Evolutionary conservation across 30 jellyfish, hydroid and myxozoan species (phyloP).

Genomic region (Hydractinia symbiolongicarpus): DNA sequence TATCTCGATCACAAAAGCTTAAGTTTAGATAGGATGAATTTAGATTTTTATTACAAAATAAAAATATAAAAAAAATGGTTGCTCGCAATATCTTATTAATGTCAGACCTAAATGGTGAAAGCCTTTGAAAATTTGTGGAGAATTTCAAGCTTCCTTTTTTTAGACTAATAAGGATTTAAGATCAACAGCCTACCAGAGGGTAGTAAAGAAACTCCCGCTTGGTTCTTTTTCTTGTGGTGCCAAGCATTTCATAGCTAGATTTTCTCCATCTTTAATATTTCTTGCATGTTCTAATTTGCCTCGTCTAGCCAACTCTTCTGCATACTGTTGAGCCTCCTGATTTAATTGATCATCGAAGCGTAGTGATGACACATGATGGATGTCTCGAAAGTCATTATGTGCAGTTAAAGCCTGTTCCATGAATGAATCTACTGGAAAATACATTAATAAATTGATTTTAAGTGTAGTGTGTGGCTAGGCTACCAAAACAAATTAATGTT

Average conservation of each 20-base stretch:
- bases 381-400: constrained; percentile 67
- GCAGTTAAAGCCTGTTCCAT: constrained; percentile 50
- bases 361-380: constrained; percentile 59
- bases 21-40: no score
- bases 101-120: no score
- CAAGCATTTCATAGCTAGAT: constrained; percentile 67
- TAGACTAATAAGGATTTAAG: no score
- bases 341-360: constrained; percentile 47
- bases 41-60: no score
- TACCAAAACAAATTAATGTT: no score
- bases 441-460: no score
- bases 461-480: no score
- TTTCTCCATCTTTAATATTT: constrained; percentile 62
- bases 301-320: constrained; percentile 55
- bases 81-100: no score
- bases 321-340: constrained; percentile 65
- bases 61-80: no score
- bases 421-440: background rate
- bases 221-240: constrained; percentile 60
- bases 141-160: no score
- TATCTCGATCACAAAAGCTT: no score
- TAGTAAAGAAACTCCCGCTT: constrained; percentile 49
- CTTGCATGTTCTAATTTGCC: constrained; percentile 62
- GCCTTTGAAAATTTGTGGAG: no score
- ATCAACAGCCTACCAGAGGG: constrained; percentile 47